Base-by-base conservation (phyloP, 1,140 invertebrate species). In the Pemphigus obesinymphae region DNA sequence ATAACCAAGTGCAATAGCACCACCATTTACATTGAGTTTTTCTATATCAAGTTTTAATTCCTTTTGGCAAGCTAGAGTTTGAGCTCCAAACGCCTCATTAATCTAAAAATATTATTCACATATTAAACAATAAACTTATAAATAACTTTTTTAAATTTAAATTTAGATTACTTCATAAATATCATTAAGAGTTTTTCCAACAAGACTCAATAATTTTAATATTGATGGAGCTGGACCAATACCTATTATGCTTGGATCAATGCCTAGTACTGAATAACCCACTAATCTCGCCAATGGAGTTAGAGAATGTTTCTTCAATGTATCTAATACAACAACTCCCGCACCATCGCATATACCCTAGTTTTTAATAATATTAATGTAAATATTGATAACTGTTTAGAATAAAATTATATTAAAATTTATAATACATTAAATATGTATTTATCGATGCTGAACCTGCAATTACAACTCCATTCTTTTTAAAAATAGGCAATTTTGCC, bases 1-100 rank as follows among this genome's bases (percentile, higher is more conserved):
- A 91, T 99, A 97, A 72, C 98, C 97, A n/a, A 99, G 85, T 55
- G 98, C 96, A 87, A 99, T 98, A 82, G 97, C 98, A 53, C 98
- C 97, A 48, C 98, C 97, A 89, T 97, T 94, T n/a, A 97, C 92
- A 88, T 99, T 99, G 73, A 97, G 88, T 86, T 96, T 98, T 70
- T 93, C 91, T 37, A 93, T 88, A 86, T 98, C 93, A 73, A 99
- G 88, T 82, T 92, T 91, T 2, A 99, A 88, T n/a, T 94, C 94
- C 85, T 94, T 93, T 72, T 90, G 91, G 85, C 95, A 96, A 4
- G 95, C 91, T 50, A 99, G 88, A 20, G 94, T 94, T 89, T 99
- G 97, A 23, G 96, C 93, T 53, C 92, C 95, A 89, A 99, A 99
- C 4, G 97, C 97, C 89, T 99, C 97, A 88, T 99, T 99, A 82